Base-by-base conservation (phyloP, 1,140 invertebrate species). In the Aphidius gifuensis region DNA sequence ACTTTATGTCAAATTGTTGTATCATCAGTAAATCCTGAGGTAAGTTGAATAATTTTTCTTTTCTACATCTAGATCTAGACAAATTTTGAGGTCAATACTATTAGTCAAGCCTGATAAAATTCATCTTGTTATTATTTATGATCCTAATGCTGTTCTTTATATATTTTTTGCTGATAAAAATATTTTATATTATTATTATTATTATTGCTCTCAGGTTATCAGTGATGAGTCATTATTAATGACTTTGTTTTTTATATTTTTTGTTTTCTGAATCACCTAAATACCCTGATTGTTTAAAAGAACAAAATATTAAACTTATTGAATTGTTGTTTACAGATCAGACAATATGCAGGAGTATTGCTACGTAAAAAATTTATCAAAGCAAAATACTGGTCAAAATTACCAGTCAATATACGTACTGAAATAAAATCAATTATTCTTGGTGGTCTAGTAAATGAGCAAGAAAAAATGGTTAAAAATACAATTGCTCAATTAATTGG, bases 301-400 rank as follows among this genome's bases (percentile, higher is more conserved):
- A 16, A 16, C 16, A 16, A 16, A 16, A 16, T 16, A 16, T 16
- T 16, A 16, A 16, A 16, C 16, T 16, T 16, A 16, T 16, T 16
- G 16, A 16, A 16, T 32, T 32, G 1, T 32, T 55, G 43, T 56
- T 51, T 71, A 58, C 82, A 89, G 80, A 80, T 89, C n/a, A 78
- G 88, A 49, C 88, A 90, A 69, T 88, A 87, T 71, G 86, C 87
- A 39, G 85, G 86, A 47, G 81, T 90, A 45, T 71, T 90, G 11
- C 74, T 90, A 4, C 76, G 84, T 40, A 87, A 85, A 69, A 83
- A 84, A 63, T 81, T 89, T 9, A 67, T 66, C 2, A 88, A 87
- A 78, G 74, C 74, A 53, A 83, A 83, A 54, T 67, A 86, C 66
- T 90, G 88, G 88, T 73, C 72, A n/a, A 82, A 83, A 74, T 70